These are phyloP conservation scores for Cavia porcellus DNA, from an alignment of 2,113 vertebrate species.

Conservation along the genomic window DNA sequence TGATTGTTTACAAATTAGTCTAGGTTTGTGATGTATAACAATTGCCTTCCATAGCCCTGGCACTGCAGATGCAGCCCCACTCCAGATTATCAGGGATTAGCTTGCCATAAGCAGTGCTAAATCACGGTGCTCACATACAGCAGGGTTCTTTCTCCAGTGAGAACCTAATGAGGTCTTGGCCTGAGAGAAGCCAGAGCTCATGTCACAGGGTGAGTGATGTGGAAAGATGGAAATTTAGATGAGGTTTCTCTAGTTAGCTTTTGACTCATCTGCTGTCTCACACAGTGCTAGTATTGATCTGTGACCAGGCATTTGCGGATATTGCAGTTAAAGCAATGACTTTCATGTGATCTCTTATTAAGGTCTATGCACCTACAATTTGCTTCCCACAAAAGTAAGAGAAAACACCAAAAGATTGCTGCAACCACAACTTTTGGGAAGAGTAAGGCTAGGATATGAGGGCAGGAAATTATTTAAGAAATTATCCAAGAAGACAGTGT, in stretches of 20 bases:
- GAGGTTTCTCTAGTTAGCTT: not conserved
- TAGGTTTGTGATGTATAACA: not conserved
- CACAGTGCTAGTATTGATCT: not conserved
- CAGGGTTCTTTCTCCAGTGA: not conserved
- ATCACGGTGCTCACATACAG: not conserved
- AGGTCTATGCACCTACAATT: not conserved
- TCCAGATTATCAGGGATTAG: not conserved
- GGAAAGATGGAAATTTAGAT: not conserved
- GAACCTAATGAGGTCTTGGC: not conserved
- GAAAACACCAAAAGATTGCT: not conserved
- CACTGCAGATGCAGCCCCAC: not conserved
- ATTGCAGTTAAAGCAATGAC: not conserved
- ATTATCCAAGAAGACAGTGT: not conserved
- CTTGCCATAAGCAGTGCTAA: not conserved
- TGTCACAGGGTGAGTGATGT: no score
- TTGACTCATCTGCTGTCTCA: not conserved
- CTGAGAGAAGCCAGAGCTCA: not conserved
- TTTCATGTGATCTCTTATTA: not conserved
- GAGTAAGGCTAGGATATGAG: not conserved
- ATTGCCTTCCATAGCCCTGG: not conserved
- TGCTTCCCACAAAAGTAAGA: not conserved
- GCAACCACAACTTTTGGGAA: not conserved
- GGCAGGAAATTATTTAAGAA: not conserved
- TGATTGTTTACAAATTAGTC: not conserved
- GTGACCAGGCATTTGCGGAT: not conserved